Percentiles rank a stretch among this genome's conserved stretches.
These are phyloP conservation scores for Leptura quadrifasciata DNA, from an alignment of 2,888 invertebrate species.

Conservation along the genomic window DNA sequence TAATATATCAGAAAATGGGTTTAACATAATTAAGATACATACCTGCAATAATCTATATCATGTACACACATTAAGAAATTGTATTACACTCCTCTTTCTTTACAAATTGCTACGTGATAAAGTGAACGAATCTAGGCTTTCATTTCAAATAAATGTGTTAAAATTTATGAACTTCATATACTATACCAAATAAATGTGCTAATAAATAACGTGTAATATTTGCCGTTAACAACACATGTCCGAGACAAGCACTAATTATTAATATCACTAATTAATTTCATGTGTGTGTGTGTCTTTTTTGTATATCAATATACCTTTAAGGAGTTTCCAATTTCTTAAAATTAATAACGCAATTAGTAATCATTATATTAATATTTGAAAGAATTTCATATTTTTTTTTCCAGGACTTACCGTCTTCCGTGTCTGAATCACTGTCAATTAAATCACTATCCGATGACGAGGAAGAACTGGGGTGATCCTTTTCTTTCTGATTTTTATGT, in stretches of 20 bases:
- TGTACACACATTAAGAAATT: not conserved
- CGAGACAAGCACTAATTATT: no score
- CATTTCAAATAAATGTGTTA: not conserved
- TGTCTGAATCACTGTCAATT: constrained; percentile 65
- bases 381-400: not conserved
- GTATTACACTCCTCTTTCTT: not conserved
- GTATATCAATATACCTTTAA: no score
- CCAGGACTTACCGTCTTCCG: constrained; percentile 69
- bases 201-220: not conserved
- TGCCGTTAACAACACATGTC: not conserved
- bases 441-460: constrained; percentile 65
- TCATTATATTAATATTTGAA: not conserved
- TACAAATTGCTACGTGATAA: not conserved
- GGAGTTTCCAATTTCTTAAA: no score
- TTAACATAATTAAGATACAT: not conserved
- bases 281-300: no score
- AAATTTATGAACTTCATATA: not conserved
- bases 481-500: constrained; percentile 47
- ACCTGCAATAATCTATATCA: not conserved
- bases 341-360: no score
- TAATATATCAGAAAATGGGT: not conserved
- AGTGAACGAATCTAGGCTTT: not conserved
- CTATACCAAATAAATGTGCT: not conserved
- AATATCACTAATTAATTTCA: no score
- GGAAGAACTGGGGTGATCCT: constrained; percentile 51